Evolutionary conservation across 2,888 invertebrate genomes (phyloP), one percentile per base, ranked within the genome.

Genomic region (Calephelis perditalis): DNA sequence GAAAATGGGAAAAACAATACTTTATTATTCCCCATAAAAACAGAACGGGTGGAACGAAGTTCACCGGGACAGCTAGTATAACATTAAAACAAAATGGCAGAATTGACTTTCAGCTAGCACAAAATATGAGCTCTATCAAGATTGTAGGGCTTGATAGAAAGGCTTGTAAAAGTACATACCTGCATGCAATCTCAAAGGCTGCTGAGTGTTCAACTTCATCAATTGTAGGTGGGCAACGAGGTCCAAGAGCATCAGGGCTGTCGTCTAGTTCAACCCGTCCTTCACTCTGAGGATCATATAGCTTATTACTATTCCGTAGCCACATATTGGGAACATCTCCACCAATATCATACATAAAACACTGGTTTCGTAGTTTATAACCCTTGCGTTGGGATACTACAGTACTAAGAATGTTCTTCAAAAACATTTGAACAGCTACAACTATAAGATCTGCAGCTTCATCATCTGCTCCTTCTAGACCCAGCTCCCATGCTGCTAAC

Each of bases 401-500:
- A 0, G 95, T 93, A 2, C 94, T 94, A 2, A 98, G 87, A 9
- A 98, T 92, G 75, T 96, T 96, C 77, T 97, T 97, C 1, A 98
- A 90, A 73, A 97, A 95, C 65, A 93, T 92, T 88, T 94, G 87
- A 1, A 96, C 95, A 2, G 97, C 96, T 55, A 94, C 93, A 47
- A 96, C 94, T 57, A 98, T 92, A n/a, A 96, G 90, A 65, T 96
- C 95, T 0, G 96, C 95, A 5, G 96, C 96, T 66, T 92, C 93
- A 73, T 96, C 96, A 65, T 97, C 96, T 5, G 96, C 96, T 7
- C 96, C 96, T 68, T 96, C 95, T 52, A 98, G 91, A 0, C 96
- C 97, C 57, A 94, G 93, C 74, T 98, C 97, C 97, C 97, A 98
- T 7, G 97, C 97, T 5, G 95, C 94, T 9, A 98, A 92, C 81